Percentiles rank a stretch among this genome's conserved stretches.
phyloP scores from a whole-genome alignment of 1,140 invertebrate species.

The Heliconius himera region DNA sequence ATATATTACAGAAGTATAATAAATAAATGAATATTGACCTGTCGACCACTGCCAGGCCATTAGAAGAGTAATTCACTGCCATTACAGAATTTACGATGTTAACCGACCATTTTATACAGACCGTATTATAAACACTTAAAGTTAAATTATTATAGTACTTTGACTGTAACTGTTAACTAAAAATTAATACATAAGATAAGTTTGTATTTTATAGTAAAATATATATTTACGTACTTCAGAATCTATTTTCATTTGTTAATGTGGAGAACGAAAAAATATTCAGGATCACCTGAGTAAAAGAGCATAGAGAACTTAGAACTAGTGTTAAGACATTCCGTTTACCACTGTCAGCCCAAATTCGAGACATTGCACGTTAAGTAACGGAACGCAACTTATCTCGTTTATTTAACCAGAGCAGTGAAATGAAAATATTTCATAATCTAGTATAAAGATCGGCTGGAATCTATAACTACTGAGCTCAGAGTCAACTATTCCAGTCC shows the following conservation, averaged over 20 bases:
- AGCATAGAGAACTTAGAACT: no score
- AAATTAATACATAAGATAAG: neutral
- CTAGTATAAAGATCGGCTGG: no score
- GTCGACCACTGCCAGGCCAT: conserved; percentile 7
- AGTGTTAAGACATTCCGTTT: no score
- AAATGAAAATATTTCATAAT: no score
- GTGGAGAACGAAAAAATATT: neutral
- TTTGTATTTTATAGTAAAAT: no score
- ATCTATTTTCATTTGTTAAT: neutral
- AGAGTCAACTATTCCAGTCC: no score
- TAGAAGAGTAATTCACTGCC: conserved; percentile 2
- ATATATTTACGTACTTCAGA: neutral
- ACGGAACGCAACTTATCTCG: no score
- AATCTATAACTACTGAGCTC: no score
- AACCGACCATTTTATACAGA: neutral
- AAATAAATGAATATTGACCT: conserved; percentile 3
- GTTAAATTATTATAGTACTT: neutral
- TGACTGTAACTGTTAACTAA: neutral
- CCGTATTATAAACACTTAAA: neutral
- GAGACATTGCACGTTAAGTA: no score
- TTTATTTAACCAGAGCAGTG: no score
- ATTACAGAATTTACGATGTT: conserved; percentile 8
- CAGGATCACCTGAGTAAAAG: no score
- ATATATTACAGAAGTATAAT: neutral
- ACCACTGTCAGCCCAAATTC: no score